Evolutionary conservation across 2,113 vertebrate species (phyloP), one percentile per base, ranked within the genome.

Genomic region (Ginglymostoma cirratum): DNA sequence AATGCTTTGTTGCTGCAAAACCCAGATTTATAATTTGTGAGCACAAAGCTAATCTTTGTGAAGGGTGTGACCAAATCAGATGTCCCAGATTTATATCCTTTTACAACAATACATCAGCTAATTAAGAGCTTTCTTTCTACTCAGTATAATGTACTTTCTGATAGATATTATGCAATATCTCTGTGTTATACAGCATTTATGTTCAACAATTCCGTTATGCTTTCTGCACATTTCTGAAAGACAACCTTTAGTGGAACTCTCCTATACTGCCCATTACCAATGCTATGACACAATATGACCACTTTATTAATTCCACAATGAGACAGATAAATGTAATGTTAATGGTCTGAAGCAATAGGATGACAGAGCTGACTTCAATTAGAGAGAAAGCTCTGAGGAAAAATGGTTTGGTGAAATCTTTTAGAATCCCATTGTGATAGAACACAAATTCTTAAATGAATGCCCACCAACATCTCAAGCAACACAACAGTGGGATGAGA

Each of bases 31-130:
- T 76, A 72, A 95, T 52, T 72, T 30, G 24, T 3, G 5, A 95
- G 27, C 42, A 76, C 27, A 72, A 72, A 95, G 42, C 15, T 95
- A 70, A 95, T 95, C 38, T 38, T 48, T 70, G 42, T 27, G 48
- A 72, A 76, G 42, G n/a, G 94, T 72, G 55, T 70, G 93, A 42
- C 93, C 10, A 14, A 45, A 70, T 94, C 66, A 70, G 42, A 45
- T 70, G 24, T 48, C 66, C 5, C 66, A 45, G 93, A 70, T 94
- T 69, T 94, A 34, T 94, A 67, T 27, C 93, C 70, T 15, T 6
- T 69, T 27, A 94, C 66, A 94, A 94, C 42, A 95, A 94, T 69
- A 45, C 24, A 95, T 24, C 69, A 70, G 93, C 45, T 48, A 72
- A 19, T 72, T 48, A 45, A 72, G 70, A 12, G 48, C 42, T 67